Evolutionary conservation across 2,888 invertebrate species (phyloP), one percentile per base, ranked within the genome.

Genomic region (Pharmacophagus antenor): DNA sequence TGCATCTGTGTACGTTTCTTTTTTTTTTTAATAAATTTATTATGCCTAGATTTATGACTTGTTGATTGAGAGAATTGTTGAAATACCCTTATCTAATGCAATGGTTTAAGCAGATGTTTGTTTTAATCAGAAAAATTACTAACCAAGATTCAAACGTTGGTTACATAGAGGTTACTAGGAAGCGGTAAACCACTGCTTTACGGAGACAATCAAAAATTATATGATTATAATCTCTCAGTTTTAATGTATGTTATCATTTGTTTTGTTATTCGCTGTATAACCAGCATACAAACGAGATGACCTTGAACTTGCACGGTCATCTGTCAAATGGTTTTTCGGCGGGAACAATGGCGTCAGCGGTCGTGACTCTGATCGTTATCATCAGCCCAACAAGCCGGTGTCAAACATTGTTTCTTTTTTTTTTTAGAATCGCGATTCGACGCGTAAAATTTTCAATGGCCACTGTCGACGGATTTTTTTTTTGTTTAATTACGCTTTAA

Each of bases 321-420:
- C 52, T 31, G 23, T 17, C 52, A 44, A 21, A n/a, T 41, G 50
- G 27, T 47, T 47, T 56, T 54, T 52, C 47, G 42, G 44, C 37
- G 54, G 25, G 10, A 53, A 53, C 58, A 53, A 58, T 58, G 58
- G 44, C 44, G 20, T 15, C 27, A 47, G 10, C 23, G 31, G 17
- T 58, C 58, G 58, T 58, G 58, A 58, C 58, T 53, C 18, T 18
- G 58, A 58, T 52, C 41, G 18, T 8, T 41, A 58, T 53, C 58
- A 2, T 12, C 10, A 57, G 51, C 22, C 31, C 47, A 46, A 53
- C 20, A 47, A 47, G 47, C 51, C 20, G 31, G 12, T 10, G 42
- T 31, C 20, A 8, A 46, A 52, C 44, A 37, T 37, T 37, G 37
- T 37, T 37, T 5, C 37, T 3, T 37, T 27, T 27, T 37, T 37